Conservation (phyloP, 92 coral and sea anemone species). For the Porites cylindrica region DNA sequence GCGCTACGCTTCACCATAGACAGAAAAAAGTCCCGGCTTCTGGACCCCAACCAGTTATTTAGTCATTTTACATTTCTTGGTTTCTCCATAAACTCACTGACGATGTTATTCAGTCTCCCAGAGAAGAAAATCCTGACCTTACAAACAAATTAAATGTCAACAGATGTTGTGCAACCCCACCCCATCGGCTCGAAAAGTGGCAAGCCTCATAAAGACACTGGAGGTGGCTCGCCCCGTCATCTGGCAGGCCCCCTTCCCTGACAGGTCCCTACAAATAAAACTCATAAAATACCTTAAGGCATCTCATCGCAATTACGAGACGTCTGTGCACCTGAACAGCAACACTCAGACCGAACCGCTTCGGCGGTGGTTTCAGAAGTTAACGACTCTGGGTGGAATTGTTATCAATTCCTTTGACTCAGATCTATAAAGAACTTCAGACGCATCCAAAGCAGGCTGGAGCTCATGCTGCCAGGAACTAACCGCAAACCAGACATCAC, state of each 20-base stretch:
- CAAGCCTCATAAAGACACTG: slow-evolving; percentile 20
- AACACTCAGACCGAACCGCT: slow-evolving; percentile 29
- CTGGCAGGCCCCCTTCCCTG: slow-evolving; percentile 47
- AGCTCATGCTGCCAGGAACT: slow-evolving; percentile 16
- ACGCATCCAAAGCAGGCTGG: slow-evolving; percentile 54
- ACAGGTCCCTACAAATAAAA: slow-evolving; percentile 41
- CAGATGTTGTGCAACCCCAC: background rate
- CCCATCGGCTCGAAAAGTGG: background rate
- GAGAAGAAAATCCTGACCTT: slow-evolving; percentile 3
- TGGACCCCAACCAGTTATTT: background rate
- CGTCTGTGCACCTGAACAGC: background rate
- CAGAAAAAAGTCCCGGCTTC: too few species aligned
- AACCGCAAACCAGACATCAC: slow-evolving; percentile 14
- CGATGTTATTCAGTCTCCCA: background rate
- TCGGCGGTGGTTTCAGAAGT: slow-evolving; percentile 43
- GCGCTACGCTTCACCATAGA: too few species aligned
- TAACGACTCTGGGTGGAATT: slow-evolving; percentile 24
- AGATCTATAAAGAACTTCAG: slow-evolving; percentile 31
- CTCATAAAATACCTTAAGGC: slow-evolving; percentile 27
- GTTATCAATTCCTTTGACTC: slow-evolving; percentile 26
- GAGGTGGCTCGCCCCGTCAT: slow-evolving; percentile 53
- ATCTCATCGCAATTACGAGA: slow-evolving; percentile 43
- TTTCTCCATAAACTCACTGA: slow-evolving; percentile 7
- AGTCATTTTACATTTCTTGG: background rate
- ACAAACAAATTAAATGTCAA: background rate